These are phyloP conservation scores for Nyleta sp. DNA, from an alignment of 2,888 invertebrate species.

Conservation along the genomic window DNA sequence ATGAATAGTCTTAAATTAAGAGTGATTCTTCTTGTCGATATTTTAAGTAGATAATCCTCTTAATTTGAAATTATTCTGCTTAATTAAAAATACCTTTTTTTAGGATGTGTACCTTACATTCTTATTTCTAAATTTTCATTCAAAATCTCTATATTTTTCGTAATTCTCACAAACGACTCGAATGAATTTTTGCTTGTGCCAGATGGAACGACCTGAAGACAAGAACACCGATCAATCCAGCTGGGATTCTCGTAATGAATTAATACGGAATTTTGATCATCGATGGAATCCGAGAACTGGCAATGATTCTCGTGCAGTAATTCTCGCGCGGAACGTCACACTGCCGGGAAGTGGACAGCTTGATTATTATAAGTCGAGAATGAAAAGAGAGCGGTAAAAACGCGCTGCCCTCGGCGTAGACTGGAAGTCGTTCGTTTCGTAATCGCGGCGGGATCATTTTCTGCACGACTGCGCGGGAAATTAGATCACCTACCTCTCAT, in stretches of 20 bases:
- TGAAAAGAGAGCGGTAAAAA: conserved; percentile 73
- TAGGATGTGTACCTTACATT: too few relatives aligned
- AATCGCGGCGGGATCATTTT: conserved; percentile 81
- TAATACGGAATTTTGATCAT: conserved; percentile 32
- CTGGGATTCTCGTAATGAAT: conserved; percentile 15
- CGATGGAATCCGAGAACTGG: conserved; percentile 37
- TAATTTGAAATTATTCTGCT: too few relatives aligned
- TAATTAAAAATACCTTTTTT: too few relatives aligned
- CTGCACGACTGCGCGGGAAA: conserved; percentile 82
- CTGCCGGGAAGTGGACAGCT: conserved; percentile 71
- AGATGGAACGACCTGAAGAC: background rate
- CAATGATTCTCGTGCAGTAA: conserved; percentile 54
- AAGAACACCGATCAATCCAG: background rate
- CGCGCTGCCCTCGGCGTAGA: conserved; percentile 77
- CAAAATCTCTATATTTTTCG: too few relatives aligned
- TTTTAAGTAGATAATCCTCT: too few relatives aligned
- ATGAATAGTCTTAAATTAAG: too few relatives aligned
- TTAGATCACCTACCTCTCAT: conserved; percentile 81
- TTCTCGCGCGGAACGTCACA: conserved; percentile 64
- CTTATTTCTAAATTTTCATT: too few relatives aligned
- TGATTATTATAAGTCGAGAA: conserved; percentile 69
- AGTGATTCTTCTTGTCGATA: too few relatives aligned
- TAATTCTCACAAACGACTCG: too few relatives aligned
- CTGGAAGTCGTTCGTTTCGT: conserved; percentile 81
- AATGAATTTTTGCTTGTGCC: too few relatives aligned